phyloP scores from a whole-genome alignment of 1,140 invertebrate genomes.

The Drosophila sturtevanti region DNA sequence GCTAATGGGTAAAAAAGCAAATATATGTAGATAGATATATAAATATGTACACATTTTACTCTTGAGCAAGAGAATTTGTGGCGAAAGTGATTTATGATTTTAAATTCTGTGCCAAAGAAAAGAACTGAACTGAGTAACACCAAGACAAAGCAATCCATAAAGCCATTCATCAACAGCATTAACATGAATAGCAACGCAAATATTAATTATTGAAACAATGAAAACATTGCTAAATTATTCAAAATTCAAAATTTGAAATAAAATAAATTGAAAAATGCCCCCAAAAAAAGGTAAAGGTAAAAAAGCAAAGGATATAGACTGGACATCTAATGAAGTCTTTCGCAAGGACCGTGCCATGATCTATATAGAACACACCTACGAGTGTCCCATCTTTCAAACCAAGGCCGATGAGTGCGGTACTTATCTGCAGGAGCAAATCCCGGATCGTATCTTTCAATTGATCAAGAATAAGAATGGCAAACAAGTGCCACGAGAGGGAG shows the following conservation, averaged over 20 bases:
- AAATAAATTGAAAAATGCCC: background rate
- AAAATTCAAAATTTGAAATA: conserved; percentile 5
- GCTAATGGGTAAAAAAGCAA: conserved; percentile 51
- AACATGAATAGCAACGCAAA: background rate
- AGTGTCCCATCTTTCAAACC: conserved; percentile 70
- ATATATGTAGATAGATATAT: too few relatives aligned
- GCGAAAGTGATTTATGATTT: conserved; percentile 63
- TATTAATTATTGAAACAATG: conserved; percentile 50
- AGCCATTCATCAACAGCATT: conserved; percentile 41
- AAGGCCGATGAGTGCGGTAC: conserved; percentile 70
- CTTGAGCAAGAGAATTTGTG: conserved; percentile 44
- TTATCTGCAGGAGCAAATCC: conserved; percentile 51
- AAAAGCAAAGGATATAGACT: conserved; percentile 54
- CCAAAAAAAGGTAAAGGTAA: conserved; percentile 49
- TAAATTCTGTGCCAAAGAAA: conserved; percentile 25
- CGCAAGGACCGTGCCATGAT: conserved; percentile 69
- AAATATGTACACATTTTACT: conserved; percentile 16
- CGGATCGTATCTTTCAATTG: conserved; percentile 65
- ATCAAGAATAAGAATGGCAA: conserved; percentile 68
- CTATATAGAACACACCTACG: conserved; percentile 68
- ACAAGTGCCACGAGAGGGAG: conserved; percentile 51
- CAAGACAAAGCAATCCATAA: conserved; percentile 29
- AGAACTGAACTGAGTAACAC: conserved; percentile 36
- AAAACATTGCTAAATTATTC: background rate
- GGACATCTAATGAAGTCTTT: conserved; percentile 66